These are phyloP conservation scores for Sebastes iracundus DNA, from an alignment of 2,797 vertebrate species.

Conservation along the genomic window DNA sequence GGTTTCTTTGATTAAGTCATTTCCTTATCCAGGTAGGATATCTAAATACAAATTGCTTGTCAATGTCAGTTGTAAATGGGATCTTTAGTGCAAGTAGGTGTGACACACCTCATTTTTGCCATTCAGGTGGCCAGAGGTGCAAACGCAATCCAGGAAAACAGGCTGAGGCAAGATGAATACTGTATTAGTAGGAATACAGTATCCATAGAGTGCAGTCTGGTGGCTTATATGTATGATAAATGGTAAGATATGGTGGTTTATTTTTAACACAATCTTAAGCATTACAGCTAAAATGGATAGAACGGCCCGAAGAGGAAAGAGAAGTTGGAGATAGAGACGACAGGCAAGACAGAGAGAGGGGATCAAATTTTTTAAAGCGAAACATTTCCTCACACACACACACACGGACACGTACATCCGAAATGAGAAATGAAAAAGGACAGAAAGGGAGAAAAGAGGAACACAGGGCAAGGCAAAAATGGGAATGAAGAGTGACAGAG, in stretches of 20 bases:
- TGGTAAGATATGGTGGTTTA: not conserved
- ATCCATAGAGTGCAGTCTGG: not conserved
- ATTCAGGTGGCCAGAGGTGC: too few species aligned
- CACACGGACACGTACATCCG: not conserved
- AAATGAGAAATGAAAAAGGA: conserved; percentile 27
- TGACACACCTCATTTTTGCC: too few species aligned
- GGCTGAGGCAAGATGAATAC: too few species aligned
- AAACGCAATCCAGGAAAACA: too few species aligned
- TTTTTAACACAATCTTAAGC: not conserved
- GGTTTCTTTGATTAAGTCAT: not conserved
- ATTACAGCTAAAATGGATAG: not conserved
- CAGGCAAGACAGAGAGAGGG: not conserved
- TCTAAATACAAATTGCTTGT: not conserved
- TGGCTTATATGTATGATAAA: rapidly evolving
- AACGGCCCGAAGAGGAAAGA: not conserved
- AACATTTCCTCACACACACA: conserved; percentile 1
- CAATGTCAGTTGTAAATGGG: not conserved
- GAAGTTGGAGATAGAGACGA: not conserved
- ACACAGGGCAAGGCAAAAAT: conserved; percentile 6
- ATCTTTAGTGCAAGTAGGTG: too few species aligned
- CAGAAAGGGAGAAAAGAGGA: conserved; percentile 36
- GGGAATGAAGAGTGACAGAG: conserved; percentile 51
- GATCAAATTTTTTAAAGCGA: conserved; percentile 14
- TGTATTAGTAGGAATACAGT: too few species aligned
- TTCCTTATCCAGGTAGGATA: not conserved